Evolutionary conservation across 2,888 invertebrate species (phyloP), one percentile per base, ranked within the genome.

Genomic region (Drosophila bunnanda): DNA sequence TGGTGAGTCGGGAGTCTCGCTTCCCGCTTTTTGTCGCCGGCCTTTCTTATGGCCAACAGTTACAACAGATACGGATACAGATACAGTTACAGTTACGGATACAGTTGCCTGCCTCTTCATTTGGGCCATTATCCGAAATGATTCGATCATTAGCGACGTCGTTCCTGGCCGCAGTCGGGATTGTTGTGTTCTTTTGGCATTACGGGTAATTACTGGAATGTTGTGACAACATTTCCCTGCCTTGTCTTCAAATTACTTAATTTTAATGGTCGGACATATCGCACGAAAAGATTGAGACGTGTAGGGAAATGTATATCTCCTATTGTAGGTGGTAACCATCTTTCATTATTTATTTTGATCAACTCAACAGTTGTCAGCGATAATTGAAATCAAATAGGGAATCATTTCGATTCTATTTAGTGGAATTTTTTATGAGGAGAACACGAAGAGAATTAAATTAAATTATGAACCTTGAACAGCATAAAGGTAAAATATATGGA

Each of bases 81-180:
- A 64, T 67, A 54, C 60, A 75, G 64, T 67, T 57, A 52, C 76
- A 71, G 66, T 74, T 74, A 53, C 71, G 57, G 59, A 66, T 65
- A 54, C 60, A 75, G 66, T 67, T 59, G 55, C 57, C 64, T 65
- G 55, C 66, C 65, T 58, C 50, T 60, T 52, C 58, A 59, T 67
- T 57, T 68, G 73, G 79, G 75, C 77, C 84, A 88, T 89, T 89
- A 81, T 82, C 79, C 77, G 73, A 80, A 89, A 84, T 88, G 86
- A 84, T 89, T 83, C 78, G 80, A 86, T 88, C 88, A 89, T 89
- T 88, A 89, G 84, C 85, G 79, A 77, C 75, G 74, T 74, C 75
- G 82, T 60, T 65, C 62, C 64, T 64, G 60, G 70, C 54, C 61
- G 53, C 56, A 71, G 71, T 76, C 67, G 38, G 62, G 53, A 54